Conservation (phyloP, 2,797 vertebrate species). For the Falco naumanni region DNA sequence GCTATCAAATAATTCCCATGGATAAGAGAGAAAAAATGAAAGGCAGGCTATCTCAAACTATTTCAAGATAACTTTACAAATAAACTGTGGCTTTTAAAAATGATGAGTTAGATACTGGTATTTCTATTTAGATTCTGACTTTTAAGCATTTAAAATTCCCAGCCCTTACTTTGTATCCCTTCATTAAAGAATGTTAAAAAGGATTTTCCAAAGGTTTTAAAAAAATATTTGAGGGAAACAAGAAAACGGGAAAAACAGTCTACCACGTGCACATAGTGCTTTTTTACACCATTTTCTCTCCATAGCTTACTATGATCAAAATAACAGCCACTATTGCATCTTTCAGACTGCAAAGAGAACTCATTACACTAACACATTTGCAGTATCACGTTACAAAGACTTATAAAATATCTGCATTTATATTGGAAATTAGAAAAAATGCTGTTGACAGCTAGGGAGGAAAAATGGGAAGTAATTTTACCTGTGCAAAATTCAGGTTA, state of each 20-base stretch:
- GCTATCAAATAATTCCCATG: neutral
- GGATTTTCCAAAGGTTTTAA: neutral
- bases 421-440: neutral
- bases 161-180: neutral
- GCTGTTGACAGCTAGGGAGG: neutral
- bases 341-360: neutral
- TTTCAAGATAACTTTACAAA: neutral
- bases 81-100: neutral
- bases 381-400: neutral
- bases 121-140: neutral
- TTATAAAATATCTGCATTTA: neutral
- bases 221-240: neutral
- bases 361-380: neutral
- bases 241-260: neutral
- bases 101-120: neutral
- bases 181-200: neutral
- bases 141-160: neutral
- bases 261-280: accelerated
- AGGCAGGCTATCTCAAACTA: neutral
- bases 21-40: too few relatives aligned
- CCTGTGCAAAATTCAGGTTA: neutral
- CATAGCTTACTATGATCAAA: neutral
- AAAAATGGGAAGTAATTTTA: neutral
- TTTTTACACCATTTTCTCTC: neutral
- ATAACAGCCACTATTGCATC: neutral